Base-by-base conservation (phyloP, 2,797 vertebrate species). In the Tragelaphus oryx region DNA sequence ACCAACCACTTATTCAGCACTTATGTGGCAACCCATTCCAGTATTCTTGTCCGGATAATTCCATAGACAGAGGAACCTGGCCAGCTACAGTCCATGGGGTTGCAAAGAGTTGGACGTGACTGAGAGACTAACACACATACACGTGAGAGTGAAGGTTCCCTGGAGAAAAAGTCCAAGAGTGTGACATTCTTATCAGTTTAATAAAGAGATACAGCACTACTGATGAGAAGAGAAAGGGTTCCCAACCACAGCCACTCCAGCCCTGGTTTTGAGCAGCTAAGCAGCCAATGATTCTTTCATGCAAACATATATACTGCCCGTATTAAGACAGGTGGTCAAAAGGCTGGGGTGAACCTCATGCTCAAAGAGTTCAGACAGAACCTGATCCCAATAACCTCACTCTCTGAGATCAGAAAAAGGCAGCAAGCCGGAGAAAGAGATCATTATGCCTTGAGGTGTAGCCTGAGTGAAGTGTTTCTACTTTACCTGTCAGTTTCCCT, bases 401-500 rank as follows among this genome's bases (percentile, higher is more conserved):
- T 78, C 37, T 41, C 59, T n/a, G n/a, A 74, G 24, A 87, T 68
- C 6, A 83, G 17, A 87, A 82, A 95, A 52, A 5, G 87, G 54
- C 46, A 79, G 44, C 10, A 54, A 88, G 4, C 5, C 41, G 30
- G 55, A 85, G 50, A 41, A 89, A 50, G 79, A 86, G 46, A 11
- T 5, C 18, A 82, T 18, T 48, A 81, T 6, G 76, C 22, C 59
- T 87, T 12, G 28, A 93, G 10, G 22, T 33, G 20, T 18, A 50
- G 20, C 68, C 50, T 87, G 11, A 87, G 54, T 37, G 28, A 60
- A 88, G 57, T 59, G 22, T 68, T 62, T 60, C 13, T 46, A 78
- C 55, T 92, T 91, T 96, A 99, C 98, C 98, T 98, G 95, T 98
- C 98, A 4, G 97, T 81, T 84, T 98, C 98, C 30, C 95, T 98